Conservation (phyloP, 2,113 vertebrate species). For the Bungarus multicinctus region DNA sequence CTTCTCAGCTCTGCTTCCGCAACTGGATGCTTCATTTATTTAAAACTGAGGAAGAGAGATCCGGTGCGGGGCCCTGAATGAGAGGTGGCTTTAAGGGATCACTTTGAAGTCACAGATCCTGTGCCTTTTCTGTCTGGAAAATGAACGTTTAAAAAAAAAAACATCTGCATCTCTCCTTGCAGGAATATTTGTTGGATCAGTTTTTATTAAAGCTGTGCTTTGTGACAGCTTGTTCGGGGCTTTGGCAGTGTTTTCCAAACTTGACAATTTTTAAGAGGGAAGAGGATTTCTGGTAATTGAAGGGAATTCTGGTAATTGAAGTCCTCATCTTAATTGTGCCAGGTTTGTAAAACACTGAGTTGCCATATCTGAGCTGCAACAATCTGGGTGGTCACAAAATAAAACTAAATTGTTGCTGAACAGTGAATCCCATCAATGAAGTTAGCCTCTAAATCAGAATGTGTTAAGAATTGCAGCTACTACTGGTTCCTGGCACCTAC, state of each 20-base stretch:
- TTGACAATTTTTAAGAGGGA: not conserved
- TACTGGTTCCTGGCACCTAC: not conserved
- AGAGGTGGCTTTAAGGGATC: not conserved
- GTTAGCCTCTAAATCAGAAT: not conserved
- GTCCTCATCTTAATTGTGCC: not conserved
- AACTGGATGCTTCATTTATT: too few relatives aligned
- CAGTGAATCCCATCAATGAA: not conserved
- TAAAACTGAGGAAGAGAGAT: not conserved
- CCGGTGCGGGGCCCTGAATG: not conserved
- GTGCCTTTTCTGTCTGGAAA: not conserved
- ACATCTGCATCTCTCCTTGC: not conserved
- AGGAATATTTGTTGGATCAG: not conserved
- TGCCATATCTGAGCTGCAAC: not conserved
- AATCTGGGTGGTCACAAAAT: not conserved
- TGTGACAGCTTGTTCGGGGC: not conserved
- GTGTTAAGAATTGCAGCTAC: not conserved
- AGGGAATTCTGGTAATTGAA: not conserved
- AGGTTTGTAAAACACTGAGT: not conserved
- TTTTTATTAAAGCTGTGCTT: not conserved
- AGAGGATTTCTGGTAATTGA: too few relatives aligned
- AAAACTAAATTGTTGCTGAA: not conserved
- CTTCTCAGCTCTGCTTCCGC: not conserved
- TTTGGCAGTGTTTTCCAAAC: not conserved
- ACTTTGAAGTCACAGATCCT: not conserved
- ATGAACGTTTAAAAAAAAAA: not conserved